phyloP scores from a whole-genome alignment of 2,797 vertebrate species.

The Pangasius sanitwongsei region DNA sequence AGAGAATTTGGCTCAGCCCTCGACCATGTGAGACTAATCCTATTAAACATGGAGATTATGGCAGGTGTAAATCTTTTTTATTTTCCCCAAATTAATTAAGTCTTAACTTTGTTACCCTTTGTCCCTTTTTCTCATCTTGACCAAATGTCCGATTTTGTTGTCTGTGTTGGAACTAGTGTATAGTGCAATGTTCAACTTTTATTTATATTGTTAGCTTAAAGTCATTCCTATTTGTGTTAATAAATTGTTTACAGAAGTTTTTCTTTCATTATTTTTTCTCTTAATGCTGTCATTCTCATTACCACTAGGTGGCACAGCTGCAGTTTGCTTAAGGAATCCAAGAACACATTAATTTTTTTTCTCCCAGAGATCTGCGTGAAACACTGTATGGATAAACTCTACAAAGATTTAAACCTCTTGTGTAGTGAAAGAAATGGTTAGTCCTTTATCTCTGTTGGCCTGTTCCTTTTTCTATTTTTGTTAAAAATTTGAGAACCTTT shows the following conservation, averaged over 20 bases:
- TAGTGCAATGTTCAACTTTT: background rate
- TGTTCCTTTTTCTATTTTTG: background rate
- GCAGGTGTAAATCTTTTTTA: slow-evolving; percentile 3
- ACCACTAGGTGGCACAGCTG: background rate
- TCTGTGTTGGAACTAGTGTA: background rate
- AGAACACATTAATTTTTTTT: background rate
- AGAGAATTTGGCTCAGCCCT: slow-evolving; percentile 22
- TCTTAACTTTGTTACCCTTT: background rate
- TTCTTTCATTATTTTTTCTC: background rate
- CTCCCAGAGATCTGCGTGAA: background rate
- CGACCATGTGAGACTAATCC: slow-evolving; percentile 46
- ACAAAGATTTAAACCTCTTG: background rate
- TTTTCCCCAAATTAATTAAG: slow-evolving; percentile 11
- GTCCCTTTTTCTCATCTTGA: background rate
- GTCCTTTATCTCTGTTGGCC: background rate
- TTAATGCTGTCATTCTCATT: background rate
- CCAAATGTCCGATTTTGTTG: background rate
- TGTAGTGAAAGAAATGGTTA: background rate
- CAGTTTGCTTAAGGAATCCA: background rate
- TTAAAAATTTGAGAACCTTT: background rate
- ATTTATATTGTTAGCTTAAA: background rate
- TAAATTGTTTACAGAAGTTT: background rate
- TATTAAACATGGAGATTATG: slow-evolving; percentile 42
- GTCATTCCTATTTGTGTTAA: background rate
- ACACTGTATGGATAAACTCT: background rate